Conservation (phyloP, 1,140 invertebrate species). For the Drosophila sp. region DNA sequence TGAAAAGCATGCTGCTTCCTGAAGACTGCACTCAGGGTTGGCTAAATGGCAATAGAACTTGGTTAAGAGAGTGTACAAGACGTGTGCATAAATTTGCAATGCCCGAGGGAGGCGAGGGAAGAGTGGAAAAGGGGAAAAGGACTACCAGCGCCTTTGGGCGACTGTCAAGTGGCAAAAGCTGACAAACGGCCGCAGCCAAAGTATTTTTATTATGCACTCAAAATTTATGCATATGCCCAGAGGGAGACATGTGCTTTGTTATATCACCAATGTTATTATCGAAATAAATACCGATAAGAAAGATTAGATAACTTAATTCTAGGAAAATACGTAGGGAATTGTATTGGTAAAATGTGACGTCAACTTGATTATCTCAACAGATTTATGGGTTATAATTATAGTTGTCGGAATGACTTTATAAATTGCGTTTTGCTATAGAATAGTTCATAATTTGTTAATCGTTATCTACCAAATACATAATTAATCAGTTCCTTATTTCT, state of each 20-base stretch:
- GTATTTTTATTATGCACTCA: constrained; percentile 31
- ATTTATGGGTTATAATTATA: neutral
- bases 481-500: too few relatives aligned
- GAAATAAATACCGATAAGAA: constrained; percentile 28
- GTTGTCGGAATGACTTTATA: too few relatives aligned
- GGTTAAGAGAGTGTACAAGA: neutral
- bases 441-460: too few relatives aligned
- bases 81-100: constrained; percentile 53
- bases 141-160: constrained; percentile 28
- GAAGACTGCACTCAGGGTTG: constrained; percentile 44
- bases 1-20: neutral
- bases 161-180: constrained; percentile 47
- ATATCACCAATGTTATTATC: constrained; percentile 9
- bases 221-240: constrained; percentile 35
- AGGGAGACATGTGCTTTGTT: constrained; percentile 8
- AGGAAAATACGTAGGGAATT: too few relatives aligned
- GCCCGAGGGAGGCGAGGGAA: constrained; percentile 19
- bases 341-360: neutral
- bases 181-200: constrained; percentile 33
- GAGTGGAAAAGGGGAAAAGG: too few relatives aligned
- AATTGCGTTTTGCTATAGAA: too few relatives aligned
- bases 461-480: too few relatives aligned
- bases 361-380: neutral
- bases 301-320: neutral
- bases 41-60: constrained; percentile 36